These are phyloP conservation scores for Naso thynnoides DNA, from an alignment of 2,797 vertebrate genomes.

Conservation along the genomic window DNA sequence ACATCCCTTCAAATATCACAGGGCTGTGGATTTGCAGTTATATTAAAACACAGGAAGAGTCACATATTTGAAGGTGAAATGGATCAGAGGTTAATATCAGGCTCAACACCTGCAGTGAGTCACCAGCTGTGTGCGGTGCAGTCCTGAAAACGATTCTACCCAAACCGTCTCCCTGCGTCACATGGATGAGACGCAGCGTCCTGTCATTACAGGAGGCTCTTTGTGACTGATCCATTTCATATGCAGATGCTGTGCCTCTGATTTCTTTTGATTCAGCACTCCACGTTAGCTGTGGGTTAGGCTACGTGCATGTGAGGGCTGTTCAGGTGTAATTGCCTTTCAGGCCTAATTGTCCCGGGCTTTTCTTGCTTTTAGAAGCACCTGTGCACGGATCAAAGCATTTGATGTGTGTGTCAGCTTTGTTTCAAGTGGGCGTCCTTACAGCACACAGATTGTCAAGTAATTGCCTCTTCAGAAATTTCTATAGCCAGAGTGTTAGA, in stretches of 20 bases:
- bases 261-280: conserved; percentile 84
- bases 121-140: conserved; percentile 22
- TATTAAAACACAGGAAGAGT: neutral
- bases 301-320: conserved; percentile 69
- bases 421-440: conserved; percentile 74
- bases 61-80: conserved; percentile 8
- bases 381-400: conserved; percentile 86
- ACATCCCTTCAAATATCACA: neutral
- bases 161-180: conserved; percentile 44
- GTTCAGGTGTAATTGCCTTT: conserved; percentile 85
- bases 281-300: conserved; percentile 67
- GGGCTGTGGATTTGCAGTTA: neutral
- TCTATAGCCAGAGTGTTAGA: conserved; percentile 56
- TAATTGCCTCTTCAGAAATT: conserved; percentile 79
- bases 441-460: conserved; percentile 62
- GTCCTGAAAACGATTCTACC: conserved; percentile 23
- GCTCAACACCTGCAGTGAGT: conserved; percentile 23
- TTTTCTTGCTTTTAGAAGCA: conserved; percentile 84
- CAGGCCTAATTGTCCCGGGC: conserved; percentile 77
- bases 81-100: conserved; percentile 29
- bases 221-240: conserved; percentile 83
- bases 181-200: conserved; percentile 63
- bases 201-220: conserved; percentile 68
- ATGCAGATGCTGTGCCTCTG: conserved; percentile 80
- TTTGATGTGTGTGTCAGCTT: conserved; percentile 77